phyloP scores from a whole-genome alignment of 2,113 vertebrate genomes.

The Sceloporus undulatus region DNA sequence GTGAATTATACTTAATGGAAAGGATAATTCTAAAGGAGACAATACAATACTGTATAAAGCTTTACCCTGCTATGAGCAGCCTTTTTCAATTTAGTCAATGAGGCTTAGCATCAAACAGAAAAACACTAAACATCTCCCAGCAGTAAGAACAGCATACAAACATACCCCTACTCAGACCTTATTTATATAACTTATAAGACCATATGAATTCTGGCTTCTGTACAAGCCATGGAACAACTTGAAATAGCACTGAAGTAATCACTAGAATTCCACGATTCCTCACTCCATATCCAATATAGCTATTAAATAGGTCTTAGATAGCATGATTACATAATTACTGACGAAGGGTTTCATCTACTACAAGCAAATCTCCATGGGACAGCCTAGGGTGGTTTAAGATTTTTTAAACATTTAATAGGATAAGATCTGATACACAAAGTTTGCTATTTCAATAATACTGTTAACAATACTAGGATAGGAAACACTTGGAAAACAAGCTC shows the following conservation, averaged over 20 bases:
- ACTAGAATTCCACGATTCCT: constrained; percentile 55
- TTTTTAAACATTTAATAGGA: constrained; percentile 5
- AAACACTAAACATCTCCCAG: constrained; percentile 61
- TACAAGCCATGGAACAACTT: constrained; percentile 56
- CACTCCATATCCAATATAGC: constrained; percentile 6
- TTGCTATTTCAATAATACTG: no score
- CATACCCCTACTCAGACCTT: constrained; percentile 18
- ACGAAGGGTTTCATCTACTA: constrained; percentile 63
- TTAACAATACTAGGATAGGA: no score
- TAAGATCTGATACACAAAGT: constrained; percentile 32
- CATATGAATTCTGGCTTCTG: constrained; percentile 60
- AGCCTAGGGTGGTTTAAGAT: constrained; percentile 53
- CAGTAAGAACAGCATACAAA: constrained; percentile 52
- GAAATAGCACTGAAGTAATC: constrained; percentile 54
- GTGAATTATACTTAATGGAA: constrained; percentile 55
- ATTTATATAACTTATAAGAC: constrained; percentile 14
- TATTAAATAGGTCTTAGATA: constrained; percentile 58
- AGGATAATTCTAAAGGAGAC: constrained; percentile 66
- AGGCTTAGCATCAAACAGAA: constrained; percentile 63
- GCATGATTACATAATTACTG: constrained; percentile 52
- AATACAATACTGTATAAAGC: constrained; percentile 73
- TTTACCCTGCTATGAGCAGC: constrained; percentile 61
- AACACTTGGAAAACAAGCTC: background rate
- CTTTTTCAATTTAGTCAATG: constrained; percentile 58
- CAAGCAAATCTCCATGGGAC: constrained; percentile 50